Evolutionary conservation across 2,113 vertebrate species (phyloP).

Genomic region (Eulemur rufifrons): DNA sequence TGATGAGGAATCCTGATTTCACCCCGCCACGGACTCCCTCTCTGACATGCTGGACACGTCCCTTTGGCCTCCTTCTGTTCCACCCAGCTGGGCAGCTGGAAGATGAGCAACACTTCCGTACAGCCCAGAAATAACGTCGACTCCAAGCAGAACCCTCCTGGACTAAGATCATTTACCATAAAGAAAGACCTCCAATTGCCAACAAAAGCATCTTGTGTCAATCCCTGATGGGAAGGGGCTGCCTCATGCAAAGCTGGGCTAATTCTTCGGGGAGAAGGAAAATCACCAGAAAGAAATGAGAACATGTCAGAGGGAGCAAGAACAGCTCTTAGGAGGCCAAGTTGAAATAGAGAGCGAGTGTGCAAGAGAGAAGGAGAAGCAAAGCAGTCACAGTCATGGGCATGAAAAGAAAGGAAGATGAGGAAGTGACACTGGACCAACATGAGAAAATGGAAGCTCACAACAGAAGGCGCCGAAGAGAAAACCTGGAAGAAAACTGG

Average conservation of each 20-base stretch:
- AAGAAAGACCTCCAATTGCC: background rate
- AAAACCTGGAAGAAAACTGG: background rate
- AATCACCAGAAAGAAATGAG: slow-evolving; percentile 27
- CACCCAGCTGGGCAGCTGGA: background rate
- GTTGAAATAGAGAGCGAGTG: background rate
- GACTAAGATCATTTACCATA: slow-evolving; percentile 10
- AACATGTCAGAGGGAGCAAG: background rate
- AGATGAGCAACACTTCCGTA: background rate
- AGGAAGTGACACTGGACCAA: background rate
- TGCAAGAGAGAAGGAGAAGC: background rate
- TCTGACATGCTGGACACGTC: background rate
- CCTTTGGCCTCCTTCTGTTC: background rate
- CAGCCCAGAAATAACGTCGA: slow-evolving; percentile 2
- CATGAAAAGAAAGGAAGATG: background rate
- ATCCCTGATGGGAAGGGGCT: background rate
- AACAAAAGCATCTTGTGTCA: slow-evolving; percentile 63
- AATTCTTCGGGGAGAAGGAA: slow-evolving; percentile 27
- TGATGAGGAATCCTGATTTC: background rate
- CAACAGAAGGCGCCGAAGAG: background rate
- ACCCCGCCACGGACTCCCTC: background rate
- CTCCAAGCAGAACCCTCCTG: background rate
- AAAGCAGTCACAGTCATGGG: background rate
- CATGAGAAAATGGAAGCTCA: background rate
- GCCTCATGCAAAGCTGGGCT: background rate
- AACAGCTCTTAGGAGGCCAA: background rate